Conservation (phyloP, 2,888 invertebrate species). For the Stenurella melanura region DNA sequence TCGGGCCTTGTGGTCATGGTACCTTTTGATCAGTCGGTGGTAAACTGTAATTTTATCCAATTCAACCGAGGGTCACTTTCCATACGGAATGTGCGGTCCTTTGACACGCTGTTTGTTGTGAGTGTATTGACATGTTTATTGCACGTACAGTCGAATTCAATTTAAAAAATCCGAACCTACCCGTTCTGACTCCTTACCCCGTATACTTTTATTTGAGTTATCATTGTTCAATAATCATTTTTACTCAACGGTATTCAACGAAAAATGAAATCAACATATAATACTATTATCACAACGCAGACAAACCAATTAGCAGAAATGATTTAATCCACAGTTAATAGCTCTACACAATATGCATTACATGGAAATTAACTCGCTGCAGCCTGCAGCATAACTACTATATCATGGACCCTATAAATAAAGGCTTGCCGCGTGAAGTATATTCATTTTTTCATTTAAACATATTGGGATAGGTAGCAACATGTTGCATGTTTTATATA, state of each 20-base stretch:
- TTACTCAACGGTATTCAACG: not conserved
- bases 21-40: too few species aligned
- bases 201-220: not conserved
- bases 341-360: slow-evolving; percentile 1
- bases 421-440: not conserved
- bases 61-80: too few species aligned
- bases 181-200: not conserved
- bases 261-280: not conserved
- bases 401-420: not conserved
- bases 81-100: too few species aligned
- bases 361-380: not conserved
- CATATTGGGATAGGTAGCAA: not conserved
- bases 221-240: not conserved
- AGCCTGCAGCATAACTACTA: not conserved
- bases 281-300: not conserved
- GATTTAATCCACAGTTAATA: not conserved
- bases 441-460: not conserved
- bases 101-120: too few species aligned
- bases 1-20: too few species aligned
- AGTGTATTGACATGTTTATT: too few species aligned
- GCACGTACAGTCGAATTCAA: too few species aligned
- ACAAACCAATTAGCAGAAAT: slow-evolving; percentile 1
- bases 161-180: too few species aligned
- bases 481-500: not conserved
- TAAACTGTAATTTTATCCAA: too few species aligned